A percentile compares a stretch with the other conserved stretches of the same genome.
Conservation (phyloP, 2,797 vertebrate species). For the Hafferia zeledoni region DNA sequence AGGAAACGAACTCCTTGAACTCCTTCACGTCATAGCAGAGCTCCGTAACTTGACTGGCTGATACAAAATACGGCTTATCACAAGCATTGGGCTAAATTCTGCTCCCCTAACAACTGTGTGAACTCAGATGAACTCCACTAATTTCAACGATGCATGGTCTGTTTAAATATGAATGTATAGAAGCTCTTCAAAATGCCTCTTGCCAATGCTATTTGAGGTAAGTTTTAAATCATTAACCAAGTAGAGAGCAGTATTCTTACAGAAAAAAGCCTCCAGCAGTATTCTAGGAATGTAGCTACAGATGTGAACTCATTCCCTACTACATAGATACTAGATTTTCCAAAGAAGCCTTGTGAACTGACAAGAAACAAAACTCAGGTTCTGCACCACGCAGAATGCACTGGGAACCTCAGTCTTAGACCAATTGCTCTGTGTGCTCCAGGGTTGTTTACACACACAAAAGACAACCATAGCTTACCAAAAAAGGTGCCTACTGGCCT, state of each 20-base stretch:
- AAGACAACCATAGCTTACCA: not conserved
- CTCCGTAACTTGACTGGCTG: not conserved
- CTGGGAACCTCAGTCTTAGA: not conserved
- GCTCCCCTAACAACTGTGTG: not conserved
- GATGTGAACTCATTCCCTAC: not conserved
- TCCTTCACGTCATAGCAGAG: not conserved
- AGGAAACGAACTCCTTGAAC: not conserved
- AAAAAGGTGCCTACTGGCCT: not conserved
- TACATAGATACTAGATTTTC: not conserved
- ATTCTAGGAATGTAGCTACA: not conserved
- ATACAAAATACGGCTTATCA: not conserved
- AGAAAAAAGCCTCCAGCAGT: not conserved
- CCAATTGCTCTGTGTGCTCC: not conserved
- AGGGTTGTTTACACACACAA: not conserved
- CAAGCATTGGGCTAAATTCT: not conserved
- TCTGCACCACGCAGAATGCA: not conserved
- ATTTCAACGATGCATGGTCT: not conserved
- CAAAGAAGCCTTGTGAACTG: not conserved
- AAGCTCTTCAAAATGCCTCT: not conserved
- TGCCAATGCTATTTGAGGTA: not conserved
- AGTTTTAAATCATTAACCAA: not conserved
- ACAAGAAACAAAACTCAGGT: not conserved
- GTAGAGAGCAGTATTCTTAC: not conserved
- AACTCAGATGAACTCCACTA: not conserved
- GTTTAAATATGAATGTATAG: not conserved